A percentile compares a stretch with the other conserved stretches of the same genome.
Evolutionary conservation across 2,888 invertebrate genomes (phyloP).

Genomic region (Meteorus cinctellus): DNA sequence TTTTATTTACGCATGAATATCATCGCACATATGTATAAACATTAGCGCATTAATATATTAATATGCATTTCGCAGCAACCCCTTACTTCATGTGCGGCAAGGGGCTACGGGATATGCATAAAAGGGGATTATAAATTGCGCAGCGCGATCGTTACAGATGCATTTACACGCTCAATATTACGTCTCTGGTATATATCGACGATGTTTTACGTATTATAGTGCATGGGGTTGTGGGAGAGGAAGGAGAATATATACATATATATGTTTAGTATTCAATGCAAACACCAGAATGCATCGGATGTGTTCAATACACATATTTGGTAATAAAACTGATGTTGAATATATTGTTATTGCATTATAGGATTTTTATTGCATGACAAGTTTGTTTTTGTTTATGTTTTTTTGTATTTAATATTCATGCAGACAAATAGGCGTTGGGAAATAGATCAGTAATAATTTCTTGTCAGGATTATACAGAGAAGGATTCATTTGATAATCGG

Average conservation of each 20-base stretch:
- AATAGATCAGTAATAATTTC: not conserved
- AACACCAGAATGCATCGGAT: not conserved
- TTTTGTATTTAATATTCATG: not conserved
- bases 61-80: slow-evolving; percentile 47
- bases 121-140: slow-evolving; percentile 27
- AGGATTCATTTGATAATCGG: too few species aligned
- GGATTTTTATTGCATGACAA: not conserved
- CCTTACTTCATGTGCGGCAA: slow-evolving; percentile 37
- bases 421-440: not conserved
- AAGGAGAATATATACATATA: not conserved
- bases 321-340: not conserved
- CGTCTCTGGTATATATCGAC: slow-evolving; percentile 3
- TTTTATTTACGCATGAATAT: slow-evolving; percentile 8
- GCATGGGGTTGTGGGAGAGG: not conserved
- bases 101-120: slow-evolving; percentile 33
- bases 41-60: slow-evolving; percentile 60
- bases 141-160: slow-evolving; percentile 44
- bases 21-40: slow-evolving; percentile 50
- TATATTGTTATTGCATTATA: slow-evolving; percentile 1
- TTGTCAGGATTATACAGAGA: too few species aligned
- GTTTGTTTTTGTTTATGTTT: not conserved
- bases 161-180: slow-evolving; percentile 50
- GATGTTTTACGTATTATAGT: slow-evolving; percentile 7
- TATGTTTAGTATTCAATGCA: not conserved
- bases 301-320: slow-evolving; percentile 3